A percentile compares a stretch with the other conserved stretches of the same genome.
Evolutionary conservation across 2,797 vertebrate species (phyloP).

Genomic region (Semaprochilodus insignis): DNA sequence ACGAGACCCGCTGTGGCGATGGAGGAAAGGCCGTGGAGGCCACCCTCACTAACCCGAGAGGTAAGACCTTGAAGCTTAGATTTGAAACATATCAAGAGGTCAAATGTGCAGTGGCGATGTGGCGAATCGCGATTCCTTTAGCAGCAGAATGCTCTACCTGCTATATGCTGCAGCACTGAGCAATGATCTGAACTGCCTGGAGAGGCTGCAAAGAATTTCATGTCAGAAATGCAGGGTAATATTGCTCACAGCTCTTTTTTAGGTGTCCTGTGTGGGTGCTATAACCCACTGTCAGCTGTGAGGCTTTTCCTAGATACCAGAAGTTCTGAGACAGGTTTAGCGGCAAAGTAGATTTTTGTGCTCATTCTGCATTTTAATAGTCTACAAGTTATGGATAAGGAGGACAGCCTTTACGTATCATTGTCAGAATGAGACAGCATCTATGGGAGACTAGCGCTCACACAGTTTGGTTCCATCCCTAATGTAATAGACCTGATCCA

Average conservation of each 20-base stretch:
- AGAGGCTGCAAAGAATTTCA: neutral
- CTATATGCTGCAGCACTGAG: too few species aligned
- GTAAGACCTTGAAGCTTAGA: slow-evolving; percentile 69
- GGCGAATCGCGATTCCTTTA: too few species aligned
- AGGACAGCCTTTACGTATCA: neutral
- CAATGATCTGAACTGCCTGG: neutral
- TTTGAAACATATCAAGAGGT: neutral
- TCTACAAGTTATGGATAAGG: neutral
- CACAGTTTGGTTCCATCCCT: slow-evolving; percentile 7
- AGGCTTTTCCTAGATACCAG: neutral
- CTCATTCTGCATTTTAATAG: neutral
- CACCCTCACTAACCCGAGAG: slow-evolving; percentile 95
- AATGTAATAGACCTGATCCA: slow-evolving; percentile 2
- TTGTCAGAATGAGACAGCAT: neutral
- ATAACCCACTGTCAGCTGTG: neutral
- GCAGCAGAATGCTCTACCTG: too few species aligned
- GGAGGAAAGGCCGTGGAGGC: slow-evolving; percentile 95
- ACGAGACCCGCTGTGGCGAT: slow-evolving; percentile 95
- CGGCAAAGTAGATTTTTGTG: neutral
- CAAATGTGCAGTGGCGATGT: neutral
- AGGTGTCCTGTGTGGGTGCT: neutral
- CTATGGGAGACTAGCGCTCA: neutral
- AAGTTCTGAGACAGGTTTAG: neutral
- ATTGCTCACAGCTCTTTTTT: neutral
- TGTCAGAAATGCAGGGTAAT: neutral